Evolutionary conservation across 2,888 invertebrate species (phyloP).

Genomic region (Leucophenga montana): DNA sequence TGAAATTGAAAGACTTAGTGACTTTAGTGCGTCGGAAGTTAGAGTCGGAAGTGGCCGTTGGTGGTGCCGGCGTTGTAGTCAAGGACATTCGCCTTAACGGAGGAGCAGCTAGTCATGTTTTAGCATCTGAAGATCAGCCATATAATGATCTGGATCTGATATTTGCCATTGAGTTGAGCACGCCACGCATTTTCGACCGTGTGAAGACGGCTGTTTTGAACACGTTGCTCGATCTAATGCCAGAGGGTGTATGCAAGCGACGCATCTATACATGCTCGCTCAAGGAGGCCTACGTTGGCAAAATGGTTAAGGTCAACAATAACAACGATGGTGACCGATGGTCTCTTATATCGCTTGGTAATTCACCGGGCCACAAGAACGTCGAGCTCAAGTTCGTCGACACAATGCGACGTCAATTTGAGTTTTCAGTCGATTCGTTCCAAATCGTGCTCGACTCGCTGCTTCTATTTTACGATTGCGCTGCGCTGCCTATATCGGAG

Average conservation of each 20-base stretch:
- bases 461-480: slow-evolving; percentile 94
- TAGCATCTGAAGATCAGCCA: slow-evolving; percentile 90
- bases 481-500: slow-evolving; percentile 91
- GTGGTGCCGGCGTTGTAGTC: slow-evolving; percentile 87
- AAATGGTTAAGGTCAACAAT: slow-evolving; percentile 98
- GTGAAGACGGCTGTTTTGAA: slow-evolving; percentile 96
- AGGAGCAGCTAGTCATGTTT: slow-evolving; percentile 95
- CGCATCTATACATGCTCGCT: slow-evolving; percentile 93
- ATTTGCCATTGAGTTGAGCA: slow-evolving; percentile 94
- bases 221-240: slow-evolving; percentile 90
- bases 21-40: slow-evolving; percentile 92
- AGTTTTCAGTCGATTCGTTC: slow-evolving; percentile 99
- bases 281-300: slow-evolving; percentile 97
- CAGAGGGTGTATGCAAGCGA: slow-evolving; percentile 88
- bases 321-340: slow-evolving; percentile 93
- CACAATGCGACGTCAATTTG: slow-evolving; percentile 97
- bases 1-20: slow-evolving; percentile 94
- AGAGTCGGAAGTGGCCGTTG: slow-evolving; percentile 83
- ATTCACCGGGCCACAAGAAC: slow-evolving; percentile 92
- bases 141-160: slow-evolving; percentile 99
- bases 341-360: slow-evolving; percentile 98
- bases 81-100: slow-evolving; percentile 97
- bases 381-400: slow-evolving; percentile 99
- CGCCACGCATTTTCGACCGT: slow-evolving; percentile 92
- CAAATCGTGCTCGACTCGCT: slow-evolving; percentile 98